Conservation (phyloP, 1,140 invertebrate species). For the Zelostemma sp. region DNA sequence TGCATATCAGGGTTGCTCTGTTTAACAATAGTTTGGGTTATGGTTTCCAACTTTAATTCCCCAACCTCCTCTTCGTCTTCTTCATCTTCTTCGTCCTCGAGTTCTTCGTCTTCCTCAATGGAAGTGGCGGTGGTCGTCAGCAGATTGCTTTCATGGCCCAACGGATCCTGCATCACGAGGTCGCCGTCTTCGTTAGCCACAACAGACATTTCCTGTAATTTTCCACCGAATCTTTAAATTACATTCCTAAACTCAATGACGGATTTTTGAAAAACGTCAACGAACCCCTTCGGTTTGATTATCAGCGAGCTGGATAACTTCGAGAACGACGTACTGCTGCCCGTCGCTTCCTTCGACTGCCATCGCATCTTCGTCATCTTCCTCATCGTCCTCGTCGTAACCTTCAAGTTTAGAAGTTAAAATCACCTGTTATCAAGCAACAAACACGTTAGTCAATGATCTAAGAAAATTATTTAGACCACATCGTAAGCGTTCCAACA, state of each 20-base stretch:
- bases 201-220: constrained; percentile 61
- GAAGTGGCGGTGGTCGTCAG: constrained; percentile 58
- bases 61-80: constrained; percentile 33
- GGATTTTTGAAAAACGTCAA: not conserved
- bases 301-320: constrained; percentile 86
- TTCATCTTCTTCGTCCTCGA: constrained; percentile 57
- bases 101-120: constrained; percentile 61
- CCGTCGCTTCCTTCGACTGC: constrained; percentile 82
- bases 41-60: constrained; percentile 59
- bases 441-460: constrained; percentile 68
- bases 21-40: constrained; percentile 27
- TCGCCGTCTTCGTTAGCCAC: constrained; percentile 68
- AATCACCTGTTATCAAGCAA: constrained; percentile 67
- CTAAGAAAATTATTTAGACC: constrained; percentile 53
- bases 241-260: not conserved
- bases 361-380: constrained; percentile 73
- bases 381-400: constrained; percentile 73
- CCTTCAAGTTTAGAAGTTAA: constrained; percentile 71
- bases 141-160: constrained; percentile 61
- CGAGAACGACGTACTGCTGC: constrained; percentile 87
- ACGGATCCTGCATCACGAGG: constrained; percentile 67
- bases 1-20: constrained; percentile 69
- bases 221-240: not conserved
- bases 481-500: constrained; percentile 46
- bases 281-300: constrained; percentile 66